Evolutionary conservation across 2,888 invertebrate genomes (phyloP), one percentile per base, ranked within the genome.

Genomic region (Phoenoteleia sp.): DNA sequence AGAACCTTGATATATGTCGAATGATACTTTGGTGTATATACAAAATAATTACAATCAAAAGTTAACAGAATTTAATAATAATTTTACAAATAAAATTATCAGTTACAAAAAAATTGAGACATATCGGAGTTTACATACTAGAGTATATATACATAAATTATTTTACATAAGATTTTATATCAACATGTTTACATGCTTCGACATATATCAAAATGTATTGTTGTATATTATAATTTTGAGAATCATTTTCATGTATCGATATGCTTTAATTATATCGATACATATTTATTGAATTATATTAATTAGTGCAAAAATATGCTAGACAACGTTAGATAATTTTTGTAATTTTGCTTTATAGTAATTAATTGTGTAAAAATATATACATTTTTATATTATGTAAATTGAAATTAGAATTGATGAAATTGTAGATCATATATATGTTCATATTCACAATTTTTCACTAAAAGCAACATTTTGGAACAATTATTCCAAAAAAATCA

Each of bases 391-490:
- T 56, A 39, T 69, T 56, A 29, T 58, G 45, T 58, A 71, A 42
- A 71, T 56, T 56, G 29, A 42, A 71, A 71, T 71, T n/a, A 71
- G 58, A 71, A 58, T 3, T 58, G 39, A 67, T 67, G n/a, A 71
- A 58, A 45, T 54, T 29, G 15, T 27, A 6, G 13, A 27, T 42
- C 39, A 3, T 67, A 23, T 69, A n/a, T n/a, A n/a, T n/a, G n/a
- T n/a, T n/a, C n/a, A n/a, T n/a, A n/a, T n/a, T n/a, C n/a, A n/a
- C n/a, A n/a, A n/a, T n/a, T n/a, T n/a, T n/a, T n/a, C n/a, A n/a
- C n/a, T n/a, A n/a, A n/a, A n/a, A n/a, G n/a, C n/a, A n/a, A n/a
- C n/a, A n/a, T n/a, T n/a, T n/a, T n/a, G n/a, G n/a, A n/a, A n/a
- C n/a, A n/a, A n/a, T n/a, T n/a, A n/a, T n/a, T n/a, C n/a, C n/a